Conservation (phyloP, 2,113 vertebrate species). For the Ophiodon elongatus region DNA sequence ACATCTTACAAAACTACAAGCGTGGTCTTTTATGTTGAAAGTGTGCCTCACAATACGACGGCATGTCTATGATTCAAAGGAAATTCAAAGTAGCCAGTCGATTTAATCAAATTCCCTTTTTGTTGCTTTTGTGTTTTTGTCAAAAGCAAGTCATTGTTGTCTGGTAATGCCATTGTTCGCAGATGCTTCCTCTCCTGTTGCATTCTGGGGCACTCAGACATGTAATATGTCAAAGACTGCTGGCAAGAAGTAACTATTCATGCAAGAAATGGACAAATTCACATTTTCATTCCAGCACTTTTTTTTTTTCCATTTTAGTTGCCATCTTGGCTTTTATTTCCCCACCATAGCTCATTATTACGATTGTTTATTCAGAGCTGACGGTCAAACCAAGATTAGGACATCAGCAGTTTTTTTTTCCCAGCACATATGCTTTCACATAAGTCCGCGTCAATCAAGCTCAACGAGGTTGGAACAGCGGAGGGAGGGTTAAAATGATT, state of each 20-base stretch:
- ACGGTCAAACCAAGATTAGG: not conserved
- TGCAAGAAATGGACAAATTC: not conserved
- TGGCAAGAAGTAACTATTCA: not conserved
- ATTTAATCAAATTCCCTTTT: not conserved
- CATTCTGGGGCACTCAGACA: not conserved
- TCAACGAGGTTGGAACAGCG: not conserved
- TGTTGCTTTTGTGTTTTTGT: not conserved
- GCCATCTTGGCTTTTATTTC: not conserved
- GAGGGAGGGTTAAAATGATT: not conserved
- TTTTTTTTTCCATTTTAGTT: not conserved
- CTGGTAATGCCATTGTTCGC: constrained; percentile 7
- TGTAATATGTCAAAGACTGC: not conserved
- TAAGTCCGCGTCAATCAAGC: not conserved
- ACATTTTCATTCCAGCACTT: not conserved
- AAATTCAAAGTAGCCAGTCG: not conserved
- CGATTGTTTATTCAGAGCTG: not conserved
- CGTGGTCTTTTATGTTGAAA: not conserved
- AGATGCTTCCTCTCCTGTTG: not conserved
- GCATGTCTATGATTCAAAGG: not conserved
- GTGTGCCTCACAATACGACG: not conserved
- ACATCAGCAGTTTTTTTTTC: not conserved
- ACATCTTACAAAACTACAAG: not conserved
- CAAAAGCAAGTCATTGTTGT: constrained; percentile 4
- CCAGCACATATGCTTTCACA: not conserved
- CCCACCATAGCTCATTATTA: not conserved